Base-by-base conservation (phyloP, 2,113 vertebrate species). In the Salvelinus namaycush region DNA sequence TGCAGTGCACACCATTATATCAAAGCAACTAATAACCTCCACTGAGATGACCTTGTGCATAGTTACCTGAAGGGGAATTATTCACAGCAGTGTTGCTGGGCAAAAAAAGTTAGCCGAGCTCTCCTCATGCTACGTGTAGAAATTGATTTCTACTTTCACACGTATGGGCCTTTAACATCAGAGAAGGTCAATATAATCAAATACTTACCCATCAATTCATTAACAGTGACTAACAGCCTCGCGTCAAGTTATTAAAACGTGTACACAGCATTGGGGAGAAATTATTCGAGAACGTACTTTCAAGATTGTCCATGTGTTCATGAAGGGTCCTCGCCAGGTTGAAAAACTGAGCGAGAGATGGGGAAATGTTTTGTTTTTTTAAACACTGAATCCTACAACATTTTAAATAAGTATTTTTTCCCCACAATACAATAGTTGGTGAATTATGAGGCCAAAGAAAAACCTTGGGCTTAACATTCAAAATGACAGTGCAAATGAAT, bases 251-350 rank as follows among this genome's bases (percentile, higher is more conserved):
- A 22, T 6, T 16, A 78, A 73, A 39, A 27, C 29, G 54, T 14
- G 75, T 5, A 26, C 18, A 54, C 26, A 68, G 39, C 70, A 79
- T 1, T 49, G 31, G 62, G 80, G 64, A 76, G 66, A 74, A 79
- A 14, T 18, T 66, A 8, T 76, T 73, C 81, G 67, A 18, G 4
- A 79, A 94, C 93, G 18, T 99, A 99, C 98, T 97, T 97, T 98
- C 96, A 91, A 97, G 96, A 95, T 95, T 96, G 96, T 98, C 97
- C 96, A 98, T 97, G 95, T 98, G 96, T 93, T 97, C 96, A 85
- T 98, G 96, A 94, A 99, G 97, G 92, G 96, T 96, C 96, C 96
- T 97, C 93, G 96, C 96, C 95, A 99, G 95, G 95, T 97, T 97
- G 95, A 98, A 97, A 92, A 98, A 97, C 98, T 99, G 82, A 79